Base-by-base conservation (phyloP, 2,888 invertebrate species). In the Stenolophus ochropezus region DNA sequence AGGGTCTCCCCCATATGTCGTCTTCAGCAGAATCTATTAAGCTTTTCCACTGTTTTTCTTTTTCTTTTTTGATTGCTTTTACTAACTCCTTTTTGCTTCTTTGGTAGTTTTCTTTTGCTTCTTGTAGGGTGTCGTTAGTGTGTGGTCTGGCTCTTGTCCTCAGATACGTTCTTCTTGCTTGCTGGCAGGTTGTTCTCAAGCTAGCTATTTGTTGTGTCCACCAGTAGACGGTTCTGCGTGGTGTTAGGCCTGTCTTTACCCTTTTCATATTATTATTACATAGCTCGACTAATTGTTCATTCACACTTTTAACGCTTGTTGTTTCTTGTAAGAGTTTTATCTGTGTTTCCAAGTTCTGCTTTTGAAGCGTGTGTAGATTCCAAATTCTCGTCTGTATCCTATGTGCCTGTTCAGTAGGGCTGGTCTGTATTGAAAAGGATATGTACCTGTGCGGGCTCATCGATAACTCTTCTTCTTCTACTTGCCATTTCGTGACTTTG, bases 361-460 rank as follows among this genome's bases (percentile, higher is more conserved):
- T 25, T n/a, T 65, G 18, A 25, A 65, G 25, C n/a, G n/a, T 65
- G 11, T 65, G 14, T 18, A 65, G 4, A 20, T 65, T 33, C 65
- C 18, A 65, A n/a, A 5, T 20, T 65, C 16, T 65, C 4, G 65
- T 65, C 1, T 65, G 5, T 51, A 5, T 4, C n/a, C 21, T 61
- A 18, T 20, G 4, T 61, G 6, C 4, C 21, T 16, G 8, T 61
- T 27, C 27, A 27, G 27, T 27, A 27, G 27, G 5, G 27, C 3
- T 4, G 27, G 51, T 16, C 16, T 51, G n/a, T 16, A 51, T 51
- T 5, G n/a, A 4, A 14, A 33, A 69, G 21, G 2, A 11, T n/a
- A 69, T 69, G 18, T 69, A 23, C 69, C 69, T n/a, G 33, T 69
- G 69, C 18, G 42, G 42, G 23, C 33, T 33, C n/a, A 23, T n/a